These are phyloP conservation scores for Myotis yumanensis DNA, from an alignment of 2,113 vertebrate species.

Conservation along the genomic window DNA sequence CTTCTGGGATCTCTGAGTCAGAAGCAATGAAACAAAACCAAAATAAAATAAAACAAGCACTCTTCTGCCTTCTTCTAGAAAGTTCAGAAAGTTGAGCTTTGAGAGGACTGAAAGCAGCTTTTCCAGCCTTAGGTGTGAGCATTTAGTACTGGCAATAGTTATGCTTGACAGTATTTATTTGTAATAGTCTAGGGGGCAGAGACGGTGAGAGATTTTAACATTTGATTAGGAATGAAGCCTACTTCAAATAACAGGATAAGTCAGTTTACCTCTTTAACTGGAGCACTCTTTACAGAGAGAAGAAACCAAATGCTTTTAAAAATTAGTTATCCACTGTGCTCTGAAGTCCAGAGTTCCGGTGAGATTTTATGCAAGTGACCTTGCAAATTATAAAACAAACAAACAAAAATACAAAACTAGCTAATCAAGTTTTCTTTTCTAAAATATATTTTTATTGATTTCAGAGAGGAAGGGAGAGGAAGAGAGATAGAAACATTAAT, in stretches of 20 bases:
- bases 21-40: neutral
- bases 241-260: constrained; percentile 9
- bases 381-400: neutral
- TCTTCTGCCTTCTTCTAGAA: neutral
- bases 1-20: constrained; percentile 27
- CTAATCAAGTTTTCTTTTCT: neutral
- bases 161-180: neutral
- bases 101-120: neutral
- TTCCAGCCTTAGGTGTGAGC: neutral
- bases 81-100: neutral
- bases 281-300: neutral
- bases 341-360: neutral
- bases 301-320: constrained; percentile 6
- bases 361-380: constrained; percentile 1
- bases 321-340: constrained; percentile 26
- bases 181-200: neutral
- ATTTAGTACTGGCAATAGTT: neutral
- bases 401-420: neutral
- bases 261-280: neutral
- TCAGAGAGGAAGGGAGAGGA: too few species aligned
- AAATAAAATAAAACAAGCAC: neutral
- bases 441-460: too few species aligned
- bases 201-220: neutral
- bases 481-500: too few species aligned
- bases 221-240: neutral